Conservation (phyloP, 2,113 vertebrate genomes). For the crab-eating macaque (Macaca fascicularis) region T2T-MFA8v1.1 NC_088389.1:78662501-78663000, state of each 20-base stretch:
- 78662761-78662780: background rate
- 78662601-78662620: background rate
- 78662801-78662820: background rate
- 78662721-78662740: background rate
- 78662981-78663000: background rate
- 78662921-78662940: background rate
- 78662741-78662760: accelerated
- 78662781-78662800: background rate
- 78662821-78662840: background rate
- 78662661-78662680: background rate
- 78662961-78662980: background rate
- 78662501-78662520: conserved; percentile 1
- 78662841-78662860: background rate
- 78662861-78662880: background rate
- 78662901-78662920: background rate
- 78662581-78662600: background rate
- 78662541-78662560: background rate
- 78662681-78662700: background rate
- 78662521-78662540: background rate
- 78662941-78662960: background rate
- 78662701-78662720: background rate
- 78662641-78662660: background rate
- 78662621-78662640: background rate
- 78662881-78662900: background rate
- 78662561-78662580: background rate